These are phyloP conservation scores for Chrysochloris asiatica DNA, from an alignment of 2,113 vertebrate species.

Conservation along the genomic window DNA sequence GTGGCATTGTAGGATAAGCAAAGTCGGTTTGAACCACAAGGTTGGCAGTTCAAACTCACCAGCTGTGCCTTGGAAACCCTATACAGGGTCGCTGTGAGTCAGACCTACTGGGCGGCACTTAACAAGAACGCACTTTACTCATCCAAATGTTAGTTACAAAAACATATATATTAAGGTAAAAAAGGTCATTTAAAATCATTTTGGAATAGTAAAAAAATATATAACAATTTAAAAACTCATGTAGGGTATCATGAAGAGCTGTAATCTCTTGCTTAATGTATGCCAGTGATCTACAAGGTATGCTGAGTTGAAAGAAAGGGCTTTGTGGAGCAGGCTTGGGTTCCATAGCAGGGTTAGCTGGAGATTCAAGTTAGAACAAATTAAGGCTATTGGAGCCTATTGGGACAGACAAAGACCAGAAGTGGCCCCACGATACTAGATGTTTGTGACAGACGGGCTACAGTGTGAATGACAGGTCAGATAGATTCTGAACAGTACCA, in stretches of 20 bases:
- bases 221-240: constrained; percentile 27
- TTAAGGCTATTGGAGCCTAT: neutral
- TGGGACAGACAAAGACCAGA: neutral
- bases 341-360: neutral
- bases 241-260: neutral
- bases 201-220: constrained; percentile 19
- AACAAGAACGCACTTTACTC: neutral
- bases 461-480: neutral
- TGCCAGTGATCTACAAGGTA: neutral
- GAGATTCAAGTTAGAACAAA: neutral
- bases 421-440: neutral
- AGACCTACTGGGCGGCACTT: no score
- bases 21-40: no score
- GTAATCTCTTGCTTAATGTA: constrained; percentile 6
- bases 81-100: no score
- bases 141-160: constrained; percentile 17
- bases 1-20: no score
- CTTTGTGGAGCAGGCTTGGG: constrained; percentile 6
- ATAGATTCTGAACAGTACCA: neutral
- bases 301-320: neutral
- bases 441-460: neutral
- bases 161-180: constrained; percentile 10
- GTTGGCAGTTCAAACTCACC: no score
- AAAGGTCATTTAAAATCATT: constrained; percentile 23
- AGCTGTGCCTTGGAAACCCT: no score